Evolutionary conservation across 2,888 invertebrate genomes (phyloP).

Genomic region (Lordiphosa andalusiaca): DNA sequence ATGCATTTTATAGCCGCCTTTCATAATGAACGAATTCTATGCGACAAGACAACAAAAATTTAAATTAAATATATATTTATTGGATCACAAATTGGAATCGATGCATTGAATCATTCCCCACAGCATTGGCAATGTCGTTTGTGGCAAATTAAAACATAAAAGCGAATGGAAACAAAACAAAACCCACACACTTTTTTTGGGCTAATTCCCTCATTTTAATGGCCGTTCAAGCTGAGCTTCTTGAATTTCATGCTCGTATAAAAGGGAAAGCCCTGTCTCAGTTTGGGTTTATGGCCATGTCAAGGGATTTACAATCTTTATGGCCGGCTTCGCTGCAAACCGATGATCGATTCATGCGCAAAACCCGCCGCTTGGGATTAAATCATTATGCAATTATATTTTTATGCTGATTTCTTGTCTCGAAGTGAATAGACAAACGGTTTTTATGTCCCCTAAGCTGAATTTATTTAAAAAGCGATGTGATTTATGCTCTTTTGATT

Average conservation of each 20-base stretch:
- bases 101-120: conserved; percentile 3
- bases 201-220: conserved; percentile 24
- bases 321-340: conserved; percentile 32
- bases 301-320: conserved; percentile 54
- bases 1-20: conserved; percentile 74
- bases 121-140: conserved; percentile 1
- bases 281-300: conserved; percentile 47
- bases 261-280: conserved; percentile 13
- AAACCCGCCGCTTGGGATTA: conserved; percentile 48
- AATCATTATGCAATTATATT: conserved; percentile 62
- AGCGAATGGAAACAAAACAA: conserved; percentile 13
- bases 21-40: conserved; percentile 64
- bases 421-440: conserved; percentile 30
- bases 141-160: conserved; percentile 37
- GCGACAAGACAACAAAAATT: conserved; percentile 11
- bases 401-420: conserved; percentile 35
- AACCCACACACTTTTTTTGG: conserved; percentile 23
- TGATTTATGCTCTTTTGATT: conserved; percentile 52
- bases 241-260: neutral
- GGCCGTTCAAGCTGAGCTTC: neutral
- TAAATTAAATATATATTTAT: conserved; percentile 34
- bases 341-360: conserved; percentile 66
- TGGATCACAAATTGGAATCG: conserved; percentile 12
- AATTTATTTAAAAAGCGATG: conserved; percentile 50
- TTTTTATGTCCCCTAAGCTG: conserved; percentile 39